A percentile compares a stretch with the other conserved stretches of the same genome.
Evolutionary conservation across 2,113 vertebrate genomes (phyloP).

Genomic region (Zosterops borbonicus): DNA sequence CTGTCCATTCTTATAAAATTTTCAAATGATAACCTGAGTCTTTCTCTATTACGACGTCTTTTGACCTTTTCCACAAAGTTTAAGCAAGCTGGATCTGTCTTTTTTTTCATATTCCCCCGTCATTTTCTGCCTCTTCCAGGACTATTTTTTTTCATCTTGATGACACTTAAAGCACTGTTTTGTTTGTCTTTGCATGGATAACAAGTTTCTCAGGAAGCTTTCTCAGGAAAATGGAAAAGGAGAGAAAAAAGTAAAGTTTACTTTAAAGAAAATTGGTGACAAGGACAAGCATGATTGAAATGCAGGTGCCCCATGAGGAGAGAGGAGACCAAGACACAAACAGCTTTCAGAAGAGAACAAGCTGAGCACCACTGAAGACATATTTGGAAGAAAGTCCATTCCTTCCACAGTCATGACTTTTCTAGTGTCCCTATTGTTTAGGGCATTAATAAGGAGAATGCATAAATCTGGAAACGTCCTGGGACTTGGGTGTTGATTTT

Average conservation of each 20-base stretch:
- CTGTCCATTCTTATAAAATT: background rate
- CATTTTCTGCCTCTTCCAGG: background rate
- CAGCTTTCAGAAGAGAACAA: background rate
- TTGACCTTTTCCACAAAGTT: background rate
- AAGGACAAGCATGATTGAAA: background rate
- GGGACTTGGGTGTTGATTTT: background rate
- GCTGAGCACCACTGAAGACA: background rate
- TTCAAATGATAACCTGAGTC: background rate
- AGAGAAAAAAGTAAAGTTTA: background rate
- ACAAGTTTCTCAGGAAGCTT: background rate
- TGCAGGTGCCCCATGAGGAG: accelerated
- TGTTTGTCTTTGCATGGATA: background rate
- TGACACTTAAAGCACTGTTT: background rate
- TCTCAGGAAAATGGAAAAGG: background rate
- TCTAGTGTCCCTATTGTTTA: background rate
- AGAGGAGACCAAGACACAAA: background rate
- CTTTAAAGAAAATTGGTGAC: background rate
- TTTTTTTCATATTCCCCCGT: background rate
- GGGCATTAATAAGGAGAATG: background rate
- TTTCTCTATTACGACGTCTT: background rate
- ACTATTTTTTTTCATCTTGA: background rate
- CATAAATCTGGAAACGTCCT: background rate
- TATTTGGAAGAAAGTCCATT: background rate
- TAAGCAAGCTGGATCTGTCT: background rate
- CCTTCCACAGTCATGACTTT: background rate